A percentile compares a stretch with the other conserved stretches of the same genome.
These are phyloP conservation scores for Phrynosoma blainvillii DNA, from an alignment of 2,113 vertebrate genomes.

Conservation along the genomic window DNA sequence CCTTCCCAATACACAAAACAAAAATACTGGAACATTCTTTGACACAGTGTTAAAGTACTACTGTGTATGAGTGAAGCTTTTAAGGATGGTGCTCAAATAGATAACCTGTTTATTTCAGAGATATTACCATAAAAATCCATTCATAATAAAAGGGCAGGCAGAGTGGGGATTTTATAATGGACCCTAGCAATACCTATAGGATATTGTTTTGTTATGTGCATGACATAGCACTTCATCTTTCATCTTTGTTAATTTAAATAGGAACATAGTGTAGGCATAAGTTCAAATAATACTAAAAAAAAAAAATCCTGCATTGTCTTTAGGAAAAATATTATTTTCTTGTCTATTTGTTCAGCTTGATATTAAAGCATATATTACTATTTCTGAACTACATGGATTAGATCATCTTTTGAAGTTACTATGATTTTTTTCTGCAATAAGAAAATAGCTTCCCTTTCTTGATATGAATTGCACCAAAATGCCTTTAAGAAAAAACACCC, in stretches of 20 bases:
- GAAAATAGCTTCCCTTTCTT: neutral
- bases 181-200: too few relatives aligned
- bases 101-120: neutral
- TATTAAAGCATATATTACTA: neutral
- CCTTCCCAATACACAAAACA: neutral
- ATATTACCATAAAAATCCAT: neutral
- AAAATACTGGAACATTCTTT: neutral
- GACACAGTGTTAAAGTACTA: neutral
- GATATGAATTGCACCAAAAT: neutral
- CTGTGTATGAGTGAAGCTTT: neutral
- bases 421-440: too few relatives aligned
- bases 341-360: neutral
- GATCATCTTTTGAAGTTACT: neutral
- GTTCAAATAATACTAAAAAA: constrained; percentile 5
- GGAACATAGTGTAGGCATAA: neutral
- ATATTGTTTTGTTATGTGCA: neutral
- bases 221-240: neutral
- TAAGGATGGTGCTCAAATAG: neutral
- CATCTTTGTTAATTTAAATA: neutral
- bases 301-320: neutral
- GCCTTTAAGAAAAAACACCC: neutral
- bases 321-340: neutral
- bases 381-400: constrained; percentile 23
- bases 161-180: too few relatives aligned
- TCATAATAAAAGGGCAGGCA: neutral